These are phyloP conservation scores for Lepas anatifera DNA, from an alignment of 2,888 invertebrate species.

Conservation along the genomic window DNA sequence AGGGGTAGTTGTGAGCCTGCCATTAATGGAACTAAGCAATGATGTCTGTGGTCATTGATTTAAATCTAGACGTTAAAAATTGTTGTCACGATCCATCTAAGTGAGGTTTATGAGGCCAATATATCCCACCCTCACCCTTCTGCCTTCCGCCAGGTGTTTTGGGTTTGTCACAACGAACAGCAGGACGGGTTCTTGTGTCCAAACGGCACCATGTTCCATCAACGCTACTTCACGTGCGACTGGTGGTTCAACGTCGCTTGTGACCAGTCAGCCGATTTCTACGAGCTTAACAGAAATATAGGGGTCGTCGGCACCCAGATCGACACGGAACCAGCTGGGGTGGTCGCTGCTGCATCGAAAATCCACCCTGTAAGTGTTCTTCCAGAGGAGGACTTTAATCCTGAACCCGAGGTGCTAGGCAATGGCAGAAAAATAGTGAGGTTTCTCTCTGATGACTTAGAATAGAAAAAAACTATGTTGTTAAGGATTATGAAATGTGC, in stretches of 20 bases:
- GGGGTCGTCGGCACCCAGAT: neutral
- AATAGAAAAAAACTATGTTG: neutral
- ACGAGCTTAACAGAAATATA: neutral
- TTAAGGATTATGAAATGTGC: neutral
- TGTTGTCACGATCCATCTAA: no score
- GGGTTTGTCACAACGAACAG: neutral
- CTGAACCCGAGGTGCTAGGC: neutral
- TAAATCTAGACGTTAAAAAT: no score
- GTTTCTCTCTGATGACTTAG: neutral
- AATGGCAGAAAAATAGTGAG: neutral
- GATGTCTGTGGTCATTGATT: no score
- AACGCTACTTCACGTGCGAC: neutral
- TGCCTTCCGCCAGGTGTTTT: neutral
- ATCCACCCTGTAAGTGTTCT: neutral
- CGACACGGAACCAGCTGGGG: neutral
- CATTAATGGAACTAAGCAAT: no score
- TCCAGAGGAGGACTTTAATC: neutral
- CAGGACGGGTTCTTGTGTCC: neutral
- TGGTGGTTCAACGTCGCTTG: neutral
- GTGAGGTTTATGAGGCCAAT: no score
- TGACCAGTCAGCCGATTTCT: neutral
- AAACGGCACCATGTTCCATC: neutral
- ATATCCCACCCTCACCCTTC: no score
- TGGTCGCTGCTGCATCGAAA: neutral
- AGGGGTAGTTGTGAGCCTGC: no score